These are phyloP conservation scores for Urocitellus parryii DNA, from an alignment of 2,113 vertebrate species.

Conservation along the genomic window DNA sequence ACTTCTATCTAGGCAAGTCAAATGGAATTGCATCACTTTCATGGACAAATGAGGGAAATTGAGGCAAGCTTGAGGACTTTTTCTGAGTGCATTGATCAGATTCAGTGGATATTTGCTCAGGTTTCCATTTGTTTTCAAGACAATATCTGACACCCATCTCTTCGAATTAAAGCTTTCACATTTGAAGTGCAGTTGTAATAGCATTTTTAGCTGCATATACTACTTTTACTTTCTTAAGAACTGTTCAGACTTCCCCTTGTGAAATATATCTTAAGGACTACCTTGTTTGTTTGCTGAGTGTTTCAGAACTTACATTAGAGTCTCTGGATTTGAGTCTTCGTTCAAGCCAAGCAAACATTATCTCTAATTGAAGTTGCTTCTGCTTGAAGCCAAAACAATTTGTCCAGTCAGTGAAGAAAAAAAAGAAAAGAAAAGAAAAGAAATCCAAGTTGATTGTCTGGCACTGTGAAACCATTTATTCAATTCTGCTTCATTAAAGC, in stretches of 20 bases:
- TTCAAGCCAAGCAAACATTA: slow-evolving; percentile 68
- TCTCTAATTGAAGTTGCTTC: slow-evolving; percentile 68
- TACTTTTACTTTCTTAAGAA: slow-evolving; percentile 42
- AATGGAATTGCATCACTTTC: not conserved
- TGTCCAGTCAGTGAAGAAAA: not conserved
- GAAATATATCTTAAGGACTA: not conserved
- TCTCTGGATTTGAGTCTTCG: slow-evolving; percentile 44
- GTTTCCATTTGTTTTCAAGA: slow-evolving; percentile 41
- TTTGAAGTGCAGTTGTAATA: not conserved
- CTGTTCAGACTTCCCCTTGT: not conserved
- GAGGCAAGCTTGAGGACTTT: not conserved
- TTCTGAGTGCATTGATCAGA: not conserved
- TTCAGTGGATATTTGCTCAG: not conserved
- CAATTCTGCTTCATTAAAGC: slow-evolving; percentile 64
- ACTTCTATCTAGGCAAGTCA: not conserved
- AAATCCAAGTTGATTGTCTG: slow-evolving; percentile 28
- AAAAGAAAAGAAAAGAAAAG: not conserved
- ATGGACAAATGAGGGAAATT: not conserved
- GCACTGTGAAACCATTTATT: slow-evolving; percentile 13
- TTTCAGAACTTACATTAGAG: slow-evolving; percentile 23
- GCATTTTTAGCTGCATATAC: not conserved
- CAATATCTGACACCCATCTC: not conserved
- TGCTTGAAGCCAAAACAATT: slow-evolving; percentile 67
- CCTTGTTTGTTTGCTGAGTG: slow-evolving; percentile 47
- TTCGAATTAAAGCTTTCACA: not conserved